Evolutionary conservation across 2,888 invertebrate species (phyloP), one percentile per base, ranked within the genome.

Genomic region (Agonopterix arenella): DNA sequence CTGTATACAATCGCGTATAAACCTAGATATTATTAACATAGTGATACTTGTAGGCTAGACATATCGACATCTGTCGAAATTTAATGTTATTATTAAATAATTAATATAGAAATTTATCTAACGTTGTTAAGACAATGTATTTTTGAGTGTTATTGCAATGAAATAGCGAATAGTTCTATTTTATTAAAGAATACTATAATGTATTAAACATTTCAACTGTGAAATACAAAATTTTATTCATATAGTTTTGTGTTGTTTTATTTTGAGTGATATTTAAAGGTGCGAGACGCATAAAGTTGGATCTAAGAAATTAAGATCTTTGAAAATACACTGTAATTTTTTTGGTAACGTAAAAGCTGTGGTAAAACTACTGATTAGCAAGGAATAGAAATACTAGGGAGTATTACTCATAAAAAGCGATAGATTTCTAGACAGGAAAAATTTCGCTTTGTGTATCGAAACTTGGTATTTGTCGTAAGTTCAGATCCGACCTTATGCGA

Each of bases 201-300:
- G 82, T 84, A 85, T 83, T 81, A 47, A 67, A 80, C 70, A 80
- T 74, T 75, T 72, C 67, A 79, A 80, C 73, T 79, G 76, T 82
- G 76, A 80, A 84, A 84, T 86, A 89, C 84, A 89, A 86, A 28
- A 85, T 83, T 88, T 84, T 86, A 86, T 86, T 86, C 81, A 73
- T 80, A 78, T 82, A 82, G 73, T 78, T 78, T 67, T 61, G 57
- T 45, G 65, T 70, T 63, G 77, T 83, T 80, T 83, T 71, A 72
- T 49, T 52, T 40, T 43, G 11, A 13, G 11, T 8, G 1, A 43
- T 28, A 1, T 28, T 28, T 7, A 28, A 28, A 28, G 18, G 4
- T 4, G 18, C 18, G 18, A 18, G 1, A 28, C 28, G 28, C 7
- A 28, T 28, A 1, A 28, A 7, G 7, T 28, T 5, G 28, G 28